phyloP scores from a whole-genome alignment of 2,888 invertebrate species.

The Itoplectis maculator region DNA sequence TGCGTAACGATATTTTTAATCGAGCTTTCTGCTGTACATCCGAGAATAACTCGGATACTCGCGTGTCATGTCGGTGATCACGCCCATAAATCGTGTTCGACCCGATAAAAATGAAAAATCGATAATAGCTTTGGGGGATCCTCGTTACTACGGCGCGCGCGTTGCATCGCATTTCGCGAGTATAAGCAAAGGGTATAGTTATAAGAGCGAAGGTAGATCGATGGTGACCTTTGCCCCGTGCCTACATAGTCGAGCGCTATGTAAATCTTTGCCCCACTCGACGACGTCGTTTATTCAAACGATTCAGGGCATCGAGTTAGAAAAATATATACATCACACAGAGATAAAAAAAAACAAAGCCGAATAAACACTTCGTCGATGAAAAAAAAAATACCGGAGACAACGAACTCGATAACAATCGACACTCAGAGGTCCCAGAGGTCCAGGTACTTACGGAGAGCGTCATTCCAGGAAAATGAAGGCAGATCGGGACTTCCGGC shows the following conservation, averaged over 20 bases:
- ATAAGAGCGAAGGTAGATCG: conserved; percentile 49
- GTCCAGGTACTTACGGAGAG: conserved; percentile 88
- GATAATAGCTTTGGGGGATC: conserved; percentile 36
- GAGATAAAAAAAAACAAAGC: background rate
- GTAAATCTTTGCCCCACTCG: conserved; percentile 44
- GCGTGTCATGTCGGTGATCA: conserved; percentile 16
- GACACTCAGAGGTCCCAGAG: no score
- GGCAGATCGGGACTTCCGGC: conserved; percentile 92
- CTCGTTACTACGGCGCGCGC: conserved; percentile 27
- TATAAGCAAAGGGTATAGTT: background rate
- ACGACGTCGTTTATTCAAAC: conserved; percentile 16
- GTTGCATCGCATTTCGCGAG: conserved; percentile 9
- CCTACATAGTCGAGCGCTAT: conserved; percentile 11
- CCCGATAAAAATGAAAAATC: conserved; percentile 48
- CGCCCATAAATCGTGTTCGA: conserved; percentile 30
- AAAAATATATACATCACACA: background rate
- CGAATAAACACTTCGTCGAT: background rate
- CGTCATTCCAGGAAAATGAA: conserved; percentile 96
- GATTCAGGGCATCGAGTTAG: background rate
- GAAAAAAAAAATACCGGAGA: conserved; percentile 13
- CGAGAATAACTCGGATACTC: conserved; percentile 37
- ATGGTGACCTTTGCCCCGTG: conserved; percentile 56
- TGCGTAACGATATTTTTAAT: conserved; percentile 25
- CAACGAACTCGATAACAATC: no score
- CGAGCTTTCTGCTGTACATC: conserved; percentile 6